These are phyloP conservation scores for Salarias fasciatus DNA, from an alignment of 2,797 vertebrate species.

Conservation along the genomic window DNA sequence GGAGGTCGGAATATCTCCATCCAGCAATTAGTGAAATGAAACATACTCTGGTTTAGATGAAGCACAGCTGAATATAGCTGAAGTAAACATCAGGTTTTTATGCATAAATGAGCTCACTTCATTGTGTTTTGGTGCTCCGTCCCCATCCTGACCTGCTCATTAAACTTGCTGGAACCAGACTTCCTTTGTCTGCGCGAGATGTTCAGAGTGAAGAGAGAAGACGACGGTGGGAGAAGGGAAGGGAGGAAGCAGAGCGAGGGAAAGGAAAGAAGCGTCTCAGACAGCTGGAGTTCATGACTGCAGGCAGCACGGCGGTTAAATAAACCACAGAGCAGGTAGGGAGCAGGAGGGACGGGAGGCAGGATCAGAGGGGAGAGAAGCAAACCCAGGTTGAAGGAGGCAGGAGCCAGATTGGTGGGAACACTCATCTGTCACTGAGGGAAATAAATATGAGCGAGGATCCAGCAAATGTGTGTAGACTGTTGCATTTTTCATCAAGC, in stretches of 20 bases:
- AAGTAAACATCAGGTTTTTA: slow-evolving; percentile 24
- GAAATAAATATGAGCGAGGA: not conserved
- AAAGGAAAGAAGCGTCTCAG: slow-evolving; percentile 18
- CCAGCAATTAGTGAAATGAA: slow-evolving; percentile 6
- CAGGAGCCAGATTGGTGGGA: not conserved
- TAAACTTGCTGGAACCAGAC: not conserved
- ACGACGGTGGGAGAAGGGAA: not conserved
- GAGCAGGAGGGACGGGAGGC: slow-evolving; percentile 5
- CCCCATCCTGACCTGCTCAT: slow-evolving; percentile 8
- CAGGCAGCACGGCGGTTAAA: slow-evolving; percentile 24
- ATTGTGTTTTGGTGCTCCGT: slow-evolving; percentile 3
- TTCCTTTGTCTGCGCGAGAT: not conserved
- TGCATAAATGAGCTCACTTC: not conserved
- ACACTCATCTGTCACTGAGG: slow-evolving; percentile 6
- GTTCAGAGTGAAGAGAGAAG: slow-evolving; percentile 2
- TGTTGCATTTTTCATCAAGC: too few relatives aligned
- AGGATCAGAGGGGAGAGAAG: slow-evolving; percentile 1
- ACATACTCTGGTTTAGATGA: slow-evolving; percentile 15
- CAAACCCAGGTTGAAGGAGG: slow-evolving; percentile 14
- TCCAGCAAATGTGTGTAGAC: not conserved
- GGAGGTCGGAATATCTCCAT: slow-evolving; percentile 16
- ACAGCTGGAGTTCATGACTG: slow-evolving; percentile 30
- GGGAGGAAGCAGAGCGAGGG: slow-evolving; percentile 17
- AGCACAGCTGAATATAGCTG: slow-evolving; percentile 6
- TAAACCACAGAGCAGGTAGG: slow-evolving; percentile 36